Base-by-base conservation (phyloP, 2,113 vertebrate genomes). In the Tiliqua scincoides region DNA sequence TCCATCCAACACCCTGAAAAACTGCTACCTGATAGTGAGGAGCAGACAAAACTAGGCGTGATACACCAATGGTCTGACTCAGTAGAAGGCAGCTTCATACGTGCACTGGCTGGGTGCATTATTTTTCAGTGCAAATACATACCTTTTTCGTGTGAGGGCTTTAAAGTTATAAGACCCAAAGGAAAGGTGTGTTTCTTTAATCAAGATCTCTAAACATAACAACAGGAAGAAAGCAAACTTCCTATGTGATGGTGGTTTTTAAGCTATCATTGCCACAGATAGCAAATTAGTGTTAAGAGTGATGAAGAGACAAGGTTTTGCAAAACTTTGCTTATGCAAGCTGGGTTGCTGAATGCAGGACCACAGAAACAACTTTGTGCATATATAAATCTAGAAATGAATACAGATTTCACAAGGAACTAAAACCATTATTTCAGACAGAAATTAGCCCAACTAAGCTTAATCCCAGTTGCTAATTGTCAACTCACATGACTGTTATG, bases 151-250 rank as follows among this genome's bases (percentile, higher is more conserved):
- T 67, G 80, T 84, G 71, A 74, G 86, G 71, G 48, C 40, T 18
- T 23, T 9, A 70, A 23, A 35, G 88, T 87, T 88, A 89, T 48
- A 78, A 88, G 88, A 85, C 25, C 89, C 68, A 89, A 88, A 92
- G 88, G 89, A 91, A 93, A 73, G 73, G 86, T 77, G 54, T 75
- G 17, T 32, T 82, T 71, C 73, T 91, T 79, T 90, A 32, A 90
- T 94, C 89, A 91, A 91, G 90, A 95, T 92, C 93, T 96, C 95
- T 95, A 95, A 95, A 94, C 95, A 93, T 94, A 93, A 96, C 86
- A 94, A 95, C 97, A 97, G 96, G 97, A 97, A 97, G 96, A 95
- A 93, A 95, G 86, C 86, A 95, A 93, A 91, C 94, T 97, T 97
- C 96, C 96, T 97, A 95, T 96, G 90, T 91, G 89, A 95, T 93